phyloP scores from a whole-genome alignment of 1,140 invertebrate genomes.

The Drosophila bifasciata region DNA sequence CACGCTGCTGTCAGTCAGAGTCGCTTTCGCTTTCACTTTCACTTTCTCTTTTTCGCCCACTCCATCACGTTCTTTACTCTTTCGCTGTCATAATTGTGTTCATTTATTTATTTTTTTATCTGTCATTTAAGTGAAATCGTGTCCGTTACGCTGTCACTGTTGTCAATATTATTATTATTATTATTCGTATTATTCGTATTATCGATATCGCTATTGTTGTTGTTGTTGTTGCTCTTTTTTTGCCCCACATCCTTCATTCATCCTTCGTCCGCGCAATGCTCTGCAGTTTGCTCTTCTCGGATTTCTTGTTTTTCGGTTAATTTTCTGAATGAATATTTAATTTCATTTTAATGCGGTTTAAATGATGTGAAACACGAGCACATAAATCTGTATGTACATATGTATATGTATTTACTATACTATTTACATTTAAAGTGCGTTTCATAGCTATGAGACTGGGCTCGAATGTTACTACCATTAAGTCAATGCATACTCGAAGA shows the following conservation, averaged over 20 bases:
- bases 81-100: neutral
- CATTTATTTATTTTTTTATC: conserved; percentile 33
- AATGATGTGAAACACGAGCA: conserved; percentile 42
- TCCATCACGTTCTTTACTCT: too few species aligned
- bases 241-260: too few species aligned
- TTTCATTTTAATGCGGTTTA: conserved; percentile 64
- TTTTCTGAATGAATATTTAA: conserved; percentile 63
- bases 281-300: neutral
- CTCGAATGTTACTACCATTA: too few species aligned
- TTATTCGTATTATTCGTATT: conserved; percentile 20
- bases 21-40: neutral
- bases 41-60: conserved; percentile 5
- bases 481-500: neutral
- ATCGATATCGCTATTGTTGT: neutral
- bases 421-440: conserved; percentile 2
- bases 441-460: neutral
- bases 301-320: conserved; percentile 37
- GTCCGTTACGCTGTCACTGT: conserved; percentile 52
- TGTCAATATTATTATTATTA: conserved; percentile 47
- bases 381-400: too few species aligned
- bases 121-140: conserved; percentile 64
- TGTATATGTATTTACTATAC: too few species aligned
- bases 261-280: neutral
- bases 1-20: too few species aligned
- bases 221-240: neutral